Percentiles rank a stretch among this genome's conserved stretches.
Conservation (phyloP, 2,888 invertebrate genomes). For the Tortricodes alternella region DNA sequence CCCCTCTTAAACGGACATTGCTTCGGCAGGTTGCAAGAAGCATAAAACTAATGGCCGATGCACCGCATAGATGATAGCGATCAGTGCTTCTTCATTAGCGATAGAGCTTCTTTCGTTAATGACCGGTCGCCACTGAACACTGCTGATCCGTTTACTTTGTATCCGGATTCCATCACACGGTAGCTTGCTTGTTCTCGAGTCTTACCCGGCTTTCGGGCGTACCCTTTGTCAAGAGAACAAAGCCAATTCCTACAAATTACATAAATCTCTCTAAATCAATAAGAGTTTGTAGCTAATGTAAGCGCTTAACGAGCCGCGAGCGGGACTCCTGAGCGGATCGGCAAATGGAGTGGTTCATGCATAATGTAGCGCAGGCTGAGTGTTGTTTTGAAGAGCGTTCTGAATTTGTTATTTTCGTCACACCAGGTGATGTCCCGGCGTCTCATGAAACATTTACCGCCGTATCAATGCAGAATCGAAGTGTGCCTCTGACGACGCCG, state of each 20-base stretch:
- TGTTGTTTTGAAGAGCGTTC: constrained; percentile 82
- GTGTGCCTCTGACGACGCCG: background rate
- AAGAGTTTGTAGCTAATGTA: constrained; percentile 80
- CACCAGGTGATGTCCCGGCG: constrained; percentile 75
- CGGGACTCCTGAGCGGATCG: constrained; percentile 80
- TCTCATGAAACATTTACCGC: constrained; percentile 78
- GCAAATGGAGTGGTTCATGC: constrained; percentile 83
- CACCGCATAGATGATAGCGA: constrained; percentile 7
- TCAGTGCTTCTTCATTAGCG: constrained; percentile 14
- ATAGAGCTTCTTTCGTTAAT: constrained; percentile 17
- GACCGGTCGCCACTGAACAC: background rate
- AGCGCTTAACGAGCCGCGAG: constrained; percentile 81
- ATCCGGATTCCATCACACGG: background rate
- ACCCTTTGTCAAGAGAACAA: constrained; percentile 11
- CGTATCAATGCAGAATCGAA: constrained; percentile 56
- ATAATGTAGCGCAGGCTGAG: constrained; percentile 79
- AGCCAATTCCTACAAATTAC: constrained; percentile 60
- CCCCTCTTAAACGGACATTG: constrained; percentile 50
- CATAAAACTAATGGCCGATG: constrained; percentile 46
- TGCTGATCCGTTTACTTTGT: background rate
- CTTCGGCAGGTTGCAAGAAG: constrained; percentile 51
- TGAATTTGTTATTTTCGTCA: constrained; percentile 81
- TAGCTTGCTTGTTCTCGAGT: background rate
- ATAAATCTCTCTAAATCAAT: constrained; percentile 78
- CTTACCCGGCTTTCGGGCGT: background rate